Conservation (phyloP, 2,888 invertebrate genomes). For the Branchellion lobata region DNA sequence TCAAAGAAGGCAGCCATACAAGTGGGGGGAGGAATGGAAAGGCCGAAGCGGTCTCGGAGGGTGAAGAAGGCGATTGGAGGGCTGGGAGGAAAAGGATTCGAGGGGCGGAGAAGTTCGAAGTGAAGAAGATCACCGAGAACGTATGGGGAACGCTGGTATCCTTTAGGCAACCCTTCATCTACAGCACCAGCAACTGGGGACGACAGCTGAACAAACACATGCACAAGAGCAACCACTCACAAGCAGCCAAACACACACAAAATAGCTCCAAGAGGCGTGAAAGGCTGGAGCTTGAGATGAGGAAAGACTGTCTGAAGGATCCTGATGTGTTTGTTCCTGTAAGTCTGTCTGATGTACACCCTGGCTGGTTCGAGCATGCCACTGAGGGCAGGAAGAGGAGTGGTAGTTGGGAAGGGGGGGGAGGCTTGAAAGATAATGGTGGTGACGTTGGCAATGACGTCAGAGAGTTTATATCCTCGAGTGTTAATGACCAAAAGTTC, state of each 20-base stretch:
- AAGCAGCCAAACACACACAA: background rate
- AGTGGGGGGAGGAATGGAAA: background rate
- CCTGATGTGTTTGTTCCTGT: background rate
- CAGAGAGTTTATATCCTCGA: too few species aligned
- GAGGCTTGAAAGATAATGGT: too few species aligned
- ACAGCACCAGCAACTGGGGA: background rate
- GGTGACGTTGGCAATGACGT: too few species aligned
- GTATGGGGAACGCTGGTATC: background rate
- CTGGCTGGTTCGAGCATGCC: constrained; percentile 4
- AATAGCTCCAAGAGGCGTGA: background rate
- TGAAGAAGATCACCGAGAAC: background rate
- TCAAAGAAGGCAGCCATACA: too few species aligned
- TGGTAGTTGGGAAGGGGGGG: too few species aligned
- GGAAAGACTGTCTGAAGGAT: background rate
- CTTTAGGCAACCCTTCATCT: constrained; percentile 2
- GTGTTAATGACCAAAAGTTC: too few species aligned
- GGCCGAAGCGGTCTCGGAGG: background rate
- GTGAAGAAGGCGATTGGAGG: background rate
- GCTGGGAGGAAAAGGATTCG: background rate
- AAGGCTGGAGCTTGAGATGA: background rate
- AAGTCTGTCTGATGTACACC: background rate
- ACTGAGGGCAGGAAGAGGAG: too few species aligned
- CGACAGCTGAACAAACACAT: background rate
- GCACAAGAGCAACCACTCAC: background rate
- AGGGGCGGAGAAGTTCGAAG: background rate